Evolutionary conservation across 2,888 invertebrate genomes (phyloP).

Genomic region (Sphinx pinastri): DNA sequence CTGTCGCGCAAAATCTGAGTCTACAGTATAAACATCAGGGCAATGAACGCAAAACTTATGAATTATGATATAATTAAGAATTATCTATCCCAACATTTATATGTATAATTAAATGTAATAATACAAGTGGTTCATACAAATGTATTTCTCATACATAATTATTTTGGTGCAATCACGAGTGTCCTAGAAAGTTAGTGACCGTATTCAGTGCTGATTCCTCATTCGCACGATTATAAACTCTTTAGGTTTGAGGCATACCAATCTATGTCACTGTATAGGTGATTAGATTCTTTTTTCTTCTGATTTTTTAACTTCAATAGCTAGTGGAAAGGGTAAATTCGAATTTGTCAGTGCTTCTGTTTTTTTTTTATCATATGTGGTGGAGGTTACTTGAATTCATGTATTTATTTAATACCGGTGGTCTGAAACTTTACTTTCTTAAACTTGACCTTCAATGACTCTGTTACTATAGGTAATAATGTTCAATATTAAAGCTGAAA

Average conservation of each 20-base stretch:
- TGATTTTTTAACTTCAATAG: too few species aligned
- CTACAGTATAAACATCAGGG: neutral
- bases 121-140: constrained; percentile 34
- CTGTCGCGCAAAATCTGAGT: neutral
- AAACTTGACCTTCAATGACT: too few species aligned
- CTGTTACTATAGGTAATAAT: too few species aligned
- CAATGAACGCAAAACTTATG: constrained; percentile 12
- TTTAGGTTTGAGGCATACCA: neutral
- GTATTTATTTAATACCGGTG: too few species aligned
- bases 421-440: too few species aligned
- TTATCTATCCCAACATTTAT: constrained; percentile 11
- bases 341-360: too few species aligned
- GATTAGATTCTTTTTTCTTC: too few species aligned
- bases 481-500: too few species aligned
- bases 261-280: neutral
- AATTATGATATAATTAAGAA: constrained; percentile 10
- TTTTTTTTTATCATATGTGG: too few species aligned
- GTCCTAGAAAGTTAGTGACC: constrained; percentile 65
- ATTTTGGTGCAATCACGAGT: constrained; percentile 49
- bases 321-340: too few species aligned
- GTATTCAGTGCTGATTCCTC: constrained; percentile 48
- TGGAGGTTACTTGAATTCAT: too few species aligned
- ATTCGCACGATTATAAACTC: constrained; percentile 47
- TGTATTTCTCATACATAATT: constrained; percentile 56
- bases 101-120: constrained; percentile 28